Base-by-base conservation (phyloP, 2,797 vertebrate genomes). In the Girardinus metallicus region DNA sequence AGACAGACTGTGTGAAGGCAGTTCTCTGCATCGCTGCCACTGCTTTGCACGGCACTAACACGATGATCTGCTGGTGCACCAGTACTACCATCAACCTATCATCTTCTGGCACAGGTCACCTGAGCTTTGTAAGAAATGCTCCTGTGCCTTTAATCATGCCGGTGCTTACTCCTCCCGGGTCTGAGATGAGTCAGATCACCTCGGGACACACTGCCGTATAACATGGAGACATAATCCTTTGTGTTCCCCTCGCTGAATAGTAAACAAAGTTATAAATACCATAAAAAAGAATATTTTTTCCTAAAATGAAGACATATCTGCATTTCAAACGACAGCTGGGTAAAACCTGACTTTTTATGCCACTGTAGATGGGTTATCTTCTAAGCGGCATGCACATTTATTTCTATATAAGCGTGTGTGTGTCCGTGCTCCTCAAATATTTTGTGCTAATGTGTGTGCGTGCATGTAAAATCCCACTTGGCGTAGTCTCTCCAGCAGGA, bases 401-500 rank as follows among this genome's bases (percentile, higher is more conserved):
- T 88, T 66, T 85, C 47, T 77, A 26, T 77, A 29, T 1, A 6
- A 6, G 9, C 55, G 34, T 36, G 55, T 73, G n/a, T 73, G 73
- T 72, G 51, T 74, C 46, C 72, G 78, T 36, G 39, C 21, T 66
- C 51, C 39, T 13, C 6, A 5, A 73, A 72, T 73, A 31, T 5
- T 71, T 39, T 76, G 21, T 74, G 68, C 43, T 9, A 29, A 16
- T 29, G 43, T 74, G 74, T 77, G 51, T 78, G 78, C 71, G 60
- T 83, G 11, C 2, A 5, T 87, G 81, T 83, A 60, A 90, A 85
- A 80, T 89, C 88, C 91, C 93, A 99, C 98, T 97, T 99, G 97
- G 82, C 96, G 96, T 77, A 99, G 96, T 85, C 96, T 97, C 94
- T 99, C 98, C 94, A 99, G 94, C 85, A 99, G 96, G 76, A 97